Percentiles rank a stretch among this genome's conserved stretches.
Conservation (phyloP, 2,888 invertebrate species). For the Diloba caeruleocephala region DNA sequence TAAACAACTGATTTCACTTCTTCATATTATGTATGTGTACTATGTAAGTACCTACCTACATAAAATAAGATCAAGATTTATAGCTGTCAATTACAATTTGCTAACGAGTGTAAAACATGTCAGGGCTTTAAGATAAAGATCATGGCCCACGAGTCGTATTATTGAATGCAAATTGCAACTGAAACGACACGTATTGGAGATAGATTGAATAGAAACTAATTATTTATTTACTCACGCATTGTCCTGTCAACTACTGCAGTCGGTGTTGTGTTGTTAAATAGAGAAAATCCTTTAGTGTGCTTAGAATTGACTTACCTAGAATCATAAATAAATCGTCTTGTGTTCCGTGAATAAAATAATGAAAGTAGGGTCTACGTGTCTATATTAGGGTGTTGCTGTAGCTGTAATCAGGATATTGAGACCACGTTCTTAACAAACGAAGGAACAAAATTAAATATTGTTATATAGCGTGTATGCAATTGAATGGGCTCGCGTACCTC, state of each 20-base stretch:
- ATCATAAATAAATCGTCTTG: conserved; percentile 50
- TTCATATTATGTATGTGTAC: conserved; percentile 40
- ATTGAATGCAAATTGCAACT: conserved; percentile 82
- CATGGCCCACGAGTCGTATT: conserved; percentile 68
- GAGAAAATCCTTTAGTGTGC: conserved; percentile 57
- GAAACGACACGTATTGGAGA: conserved; percentile 64
- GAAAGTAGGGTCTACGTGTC: conserved; percentile 20
- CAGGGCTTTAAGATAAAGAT: conserved; percentile 80
- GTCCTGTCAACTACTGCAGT: conserved; percentile 69
- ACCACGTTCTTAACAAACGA: conserved; percentile 11
- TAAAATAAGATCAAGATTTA: conserved; percentile 74
- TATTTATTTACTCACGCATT: conserved; percentile 80
- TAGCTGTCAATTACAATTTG: conserved; percentile 82
- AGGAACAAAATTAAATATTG: conserved; percentile 21
- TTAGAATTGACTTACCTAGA: conserved; percentile 49
- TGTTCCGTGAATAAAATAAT: conserved; percentile 41
- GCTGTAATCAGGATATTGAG: conserved; percentile 26
- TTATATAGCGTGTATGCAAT: conserved; percentile 53
- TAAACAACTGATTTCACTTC: conserved; percentile 55
- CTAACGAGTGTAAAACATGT: conserved; percentile 82
- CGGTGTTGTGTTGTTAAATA: conserved; percentile 61
- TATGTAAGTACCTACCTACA: conserved; percentile 54
- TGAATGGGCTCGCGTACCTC: conserved; percentile 71
- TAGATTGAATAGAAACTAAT: conserved; percentile 74
- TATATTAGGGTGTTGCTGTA: conserved; percentile 19